These are phyloP conservation scores for Acanthosepion esculentum DNA, from an alignment of 2,888 invertebrate genomes.

Conservation along the genomic window DNA sequence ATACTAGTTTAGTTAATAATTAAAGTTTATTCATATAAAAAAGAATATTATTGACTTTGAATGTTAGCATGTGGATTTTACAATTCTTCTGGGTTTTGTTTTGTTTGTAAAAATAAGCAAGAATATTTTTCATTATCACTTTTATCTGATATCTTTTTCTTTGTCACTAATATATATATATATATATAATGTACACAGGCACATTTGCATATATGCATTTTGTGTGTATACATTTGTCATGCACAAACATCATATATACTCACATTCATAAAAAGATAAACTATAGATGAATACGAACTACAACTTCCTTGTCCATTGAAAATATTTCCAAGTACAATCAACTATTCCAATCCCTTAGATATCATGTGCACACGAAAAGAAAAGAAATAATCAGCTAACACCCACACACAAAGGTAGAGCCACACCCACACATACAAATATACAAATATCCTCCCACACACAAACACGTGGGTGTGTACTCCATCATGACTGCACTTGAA, in stretches of 20 bases:
- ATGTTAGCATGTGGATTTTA: no score
- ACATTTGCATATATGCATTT: neutral
- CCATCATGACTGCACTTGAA: neutral
- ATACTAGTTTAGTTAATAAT: no score
- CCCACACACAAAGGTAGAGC: neutral
- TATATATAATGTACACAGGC: neutral
- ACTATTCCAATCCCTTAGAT: neutral
- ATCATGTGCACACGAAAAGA: neutral
- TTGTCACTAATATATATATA: no score
- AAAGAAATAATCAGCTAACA: neutral
- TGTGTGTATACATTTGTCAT: neutral
- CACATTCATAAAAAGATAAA: neutral
- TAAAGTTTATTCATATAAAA: no score
- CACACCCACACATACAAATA: neutral
- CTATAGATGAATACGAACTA: neutral
- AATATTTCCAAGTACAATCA: neutral
- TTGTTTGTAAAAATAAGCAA: no score
- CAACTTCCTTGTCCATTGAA: neutral
- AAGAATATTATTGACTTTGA: no score
- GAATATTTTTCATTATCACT: no score
- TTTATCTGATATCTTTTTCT: no score
- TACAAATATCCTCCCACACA: slow-evolving; percentile 17
- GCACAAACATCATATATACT: neutral
- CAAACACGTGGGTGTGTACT: neutral
- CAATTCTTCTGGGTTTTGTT: no score